A percentile compares a stretch with the other conserved stretches of the same genome.
Evolutionary conservation across 1,140 invertebrate genomes (phyloP).

Genomic region (Papilio polyxenes): DNA sequence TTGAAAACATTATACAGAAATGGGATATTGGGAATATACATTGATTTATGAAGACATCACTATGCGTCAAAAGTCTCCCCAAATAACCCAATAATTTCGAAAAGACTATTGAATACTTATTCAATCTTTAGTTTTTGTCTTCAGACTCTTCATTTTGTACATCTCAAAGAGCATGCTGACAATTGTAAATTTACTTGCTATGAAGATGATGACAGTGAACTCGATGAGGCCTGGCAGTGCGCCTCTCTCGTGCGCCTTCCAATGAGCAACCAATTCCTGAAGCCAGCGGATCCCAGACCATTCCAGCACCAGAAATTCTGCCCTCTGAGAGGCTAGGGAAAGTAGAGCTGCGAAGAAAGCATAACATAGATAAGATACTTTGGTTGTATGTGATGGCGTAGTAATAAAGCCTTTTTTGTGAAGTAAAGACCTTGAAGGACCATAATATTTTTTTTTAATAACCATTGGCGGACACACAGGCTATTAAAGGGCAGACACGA

Average conservation of each 20-base stretch:
- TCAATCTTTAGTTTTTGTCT: too few relatives aligned
- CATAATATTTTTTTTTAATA: neutral
- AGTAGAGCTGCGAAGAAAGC: constrained; percentile 83
- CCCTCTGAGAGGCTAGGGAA: constrained; percentile 90
- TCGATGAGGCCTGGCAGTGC: constrained; percentile 93
- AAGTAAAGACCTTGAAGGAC: neutral
- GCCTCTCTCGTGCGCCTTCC: constrained; percentile 90
- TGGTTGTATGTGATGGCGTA: neutral
- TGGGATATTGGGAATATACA: too few relatives aligned
- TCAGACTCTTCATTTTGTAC: neutral
- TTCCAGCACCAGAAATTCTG: constrained; percentile 89
- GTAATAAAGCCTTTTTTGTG: neutral
- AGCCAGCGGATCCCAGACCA: constrained; percentile 89
- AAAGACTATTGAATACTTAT: too few relatives aligned
- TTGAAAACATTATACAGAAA: too few relatives aligned
- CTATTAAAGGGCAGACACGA: too few relatives aligned
- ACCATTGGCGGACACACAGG: neutral
- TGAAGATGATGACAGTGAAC: constrained; percentile 89
- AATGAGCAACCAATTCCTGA: constrained; percentile 78
- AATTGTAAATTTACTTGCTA: constrained; percentile 86
- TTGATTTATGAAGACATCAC: too few relatives aligned
- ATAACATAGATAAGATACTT: neutral
- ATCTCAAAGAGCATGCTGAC: constrained; percentile 52
- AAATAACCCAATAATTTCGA: too few relatives aligned
- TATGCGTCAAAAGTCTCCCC: too few relatives aligned